These are phyloP conservation scores for Andrena camellia DNA, from an alignment of 2,888 invertebrate species.

Conservation along the genomic window DNA sequence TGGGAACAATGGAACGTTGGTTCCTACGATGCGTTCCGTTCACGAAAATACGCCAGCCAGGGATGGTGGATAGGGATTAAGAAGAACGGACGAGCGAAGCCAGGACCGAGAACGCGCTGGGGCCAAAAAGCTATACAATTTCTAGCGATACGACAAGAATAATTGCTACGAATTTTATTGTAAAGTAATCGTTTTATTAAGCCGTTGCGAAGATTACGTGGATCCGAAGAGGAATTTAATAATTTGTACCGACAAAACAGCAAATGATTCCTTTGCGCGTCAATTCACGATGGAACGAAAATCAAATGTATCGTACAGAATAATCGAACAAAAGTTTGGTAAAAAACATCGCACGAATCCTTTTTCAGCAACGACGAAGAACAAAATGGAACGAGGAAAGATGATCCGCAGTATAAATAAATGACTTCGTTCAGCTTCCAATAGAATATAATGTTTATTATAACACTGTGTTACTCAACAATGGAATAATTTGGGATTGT, in stretches of 20 bases:
- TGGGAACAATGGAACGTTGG: slow-evolving; percentile 87
- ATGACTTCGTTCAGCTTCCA: slow-evolving; percentile 57
- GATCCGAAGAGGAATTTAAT: not conserved
- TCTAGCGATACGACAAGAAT: slow-evolving; percentile 83
- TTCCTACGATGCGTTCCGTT: slow-evolving; percentile 87
- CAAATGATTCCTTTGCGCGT: not conserved
- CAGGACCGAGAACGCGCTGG: slow-evolving; percentile 86
- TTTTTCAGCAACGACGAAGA: slow-evolving; percentile 10
- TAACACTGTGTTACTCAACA: slow-evolving; percentile 79
- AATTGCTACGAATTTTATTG: slow-evolving; percentile 3
- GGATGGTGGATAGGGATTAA: slow-evolving; percentile 89
- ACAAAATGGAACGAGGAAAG: not conserved
- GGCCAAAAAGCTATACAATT: slow-evolving; percentile 88
- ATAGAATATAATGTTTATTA: slow-evolving; percentile 81
- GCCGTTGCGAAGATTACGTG: not conserved
- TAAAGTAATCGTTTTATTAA: slow-evolving; percentile 1
- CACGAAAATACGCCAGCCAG: slow-evolving; percentile 86
- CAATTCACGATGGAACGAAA: not conserved
- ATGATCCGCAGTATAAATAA: slow-evolving; percentile 27
- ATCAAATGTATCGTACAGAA: not conserved
- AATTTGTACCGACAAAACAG: not conserved
- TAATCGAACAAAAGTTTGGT: slow-evolving; percentile 6
- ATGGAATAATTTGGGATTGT: slow-evolving; percentile 78
- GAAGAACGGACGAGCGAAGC: slow-evolving; percentile 87
- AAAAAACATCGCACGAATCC: not conserved